A percentile compares a stretch with the other conserved stretches of the same genome.
These are phyloP conservation scores for Tautogolabrus adspersus DNA, from an alignment of 2,113 vertebrate species.

Conservation along the genomic window DNA sequence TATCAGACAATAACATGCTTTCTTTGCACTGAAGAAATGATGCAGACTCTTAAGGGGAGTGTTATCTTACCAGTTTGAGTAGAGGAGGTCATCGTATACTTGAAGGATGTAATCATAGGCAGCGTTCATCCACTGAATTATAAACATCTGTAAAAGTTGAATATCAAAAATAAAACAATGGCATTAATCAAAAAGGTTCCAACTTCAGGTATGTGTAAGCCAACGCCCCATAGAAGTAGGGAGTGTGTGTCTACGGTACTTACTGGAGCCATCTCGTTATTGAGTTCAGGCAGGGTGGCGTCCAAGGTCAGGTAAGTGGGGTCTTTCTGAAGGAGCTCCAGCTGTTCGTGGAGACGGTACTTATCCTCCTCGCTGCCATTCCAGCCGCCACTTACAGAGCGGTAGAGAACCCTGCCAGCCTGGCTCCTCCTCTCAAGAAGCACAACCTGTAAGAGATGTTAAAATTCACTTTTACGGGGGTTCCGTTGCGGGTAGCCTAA, in stretches of 20 bases:
- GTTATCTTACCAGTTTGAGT: conserved; percentile 92
- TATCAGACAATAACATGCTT: neutral
- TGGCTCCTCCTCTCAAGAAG: conserved; percentile 91
- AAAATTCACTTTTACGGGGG: conserved; percentile 23
- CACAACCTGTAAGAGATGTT: conserved; percentile 85
- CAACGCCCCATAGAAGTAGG: neutral
- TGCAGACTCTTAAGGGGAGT: neutral
- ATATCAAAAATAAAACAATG: neutral
- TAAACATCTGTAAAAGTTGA: conserved; percentile 85
- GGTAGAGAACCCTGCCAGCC: conserved; percentile 86
- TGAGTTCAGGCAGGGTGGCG: conserved; percentile 88
- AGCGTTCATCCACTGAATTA: conserved; percentile 91
- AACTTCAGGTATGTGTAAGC: neutral
- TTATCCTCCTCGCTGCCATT: conserved; percentile 91
- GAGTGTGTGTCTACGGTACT: conserved; percentile 58
- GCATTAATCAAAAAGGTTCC: neutral
- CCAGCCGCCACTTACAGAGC: conserved; percentile 88
- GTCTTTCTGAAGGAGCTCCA: conserved; percentile 91
- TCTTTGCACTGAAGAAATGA: neutral
- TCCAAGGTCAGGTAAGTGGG: conserved; percentile 87
- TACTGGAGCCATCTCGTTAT: conserved; percentile 93
- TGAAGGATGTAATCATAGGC: conserved; percentile 86
- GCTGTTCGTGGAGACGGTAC: conserved; percentile 87
- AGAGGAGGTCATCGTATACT: conserved; percentile 89
- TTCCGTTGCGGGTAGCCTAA: neutral